Evolutionary conservation across 2,113 vertebrate genomes (phyloP).

Genomic region (Osmerus mordax): DNA sequence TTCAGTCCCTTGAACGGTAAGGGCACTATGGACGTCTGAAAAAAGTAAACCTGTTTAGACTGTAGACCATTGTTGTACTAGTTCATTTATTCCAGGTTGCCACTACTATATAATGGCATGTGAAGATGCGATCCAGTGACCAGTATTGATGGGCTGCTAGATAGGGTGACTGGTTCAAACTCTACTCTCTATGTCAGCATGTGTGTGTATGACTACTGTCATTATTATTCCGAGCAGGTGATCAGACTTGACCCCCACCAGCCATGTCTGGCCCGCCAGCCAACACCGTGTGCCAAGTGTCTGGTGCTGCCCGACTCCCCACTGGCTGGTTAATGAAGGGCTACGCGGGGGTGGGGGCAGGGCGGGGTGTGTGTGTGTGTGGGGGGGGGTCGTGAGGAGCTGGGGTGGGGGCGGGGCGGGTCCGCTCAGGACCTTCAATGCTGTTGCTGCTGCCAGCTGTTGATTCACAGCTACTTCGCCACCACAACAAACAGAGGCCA

Average conservation of each 20-base stretch:
- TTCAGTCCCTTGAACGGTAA: no score
- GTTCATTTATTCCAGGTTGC: no score
- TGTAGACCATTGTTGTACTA: no score
- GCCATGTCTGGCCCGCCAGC: constrained; percentile 71
- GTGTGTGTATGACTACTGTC: constrained; percentile 55
- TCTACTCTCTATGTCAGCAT: constrained; percentile 39
- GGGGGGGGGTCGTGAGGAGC: background rate
- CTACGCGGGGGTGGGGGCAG: constrained; percentile 51
- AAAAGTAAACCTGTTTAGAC: no score
- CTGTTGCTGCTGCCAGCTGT: constrained; percentile 62
- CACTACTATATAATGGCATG: no score
- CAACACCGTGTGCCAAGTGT: constrained; percentile 73
- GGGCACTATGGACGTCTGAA: no score
- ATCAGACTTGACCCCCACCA: constrained; percentile 72
- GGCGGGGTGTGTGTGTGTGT: constrained; percentile 25
- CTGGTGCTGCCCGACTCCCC: constrained; percentile 67
- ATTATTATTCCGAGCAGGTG: constrained; percentile 78
- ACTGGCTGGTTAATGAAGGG: constrained; percentile 73
- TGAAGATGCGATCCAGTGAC: no score
- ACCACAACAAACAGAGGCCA: constrained; percentile 69
- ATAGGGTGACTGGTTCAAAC: background rate
- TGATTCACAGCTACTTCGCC: constrained; percentile 67
- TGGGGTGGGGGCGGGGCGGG: constrained; percentile 28
- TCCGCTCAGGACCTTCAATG: constrained; percentile 47
- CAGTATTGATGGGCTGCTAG: no score